Evolutionary conservation across 2,797 vertebrate species (phyloP).

Genomic region (Oreochromis mossambicus): DNA sequence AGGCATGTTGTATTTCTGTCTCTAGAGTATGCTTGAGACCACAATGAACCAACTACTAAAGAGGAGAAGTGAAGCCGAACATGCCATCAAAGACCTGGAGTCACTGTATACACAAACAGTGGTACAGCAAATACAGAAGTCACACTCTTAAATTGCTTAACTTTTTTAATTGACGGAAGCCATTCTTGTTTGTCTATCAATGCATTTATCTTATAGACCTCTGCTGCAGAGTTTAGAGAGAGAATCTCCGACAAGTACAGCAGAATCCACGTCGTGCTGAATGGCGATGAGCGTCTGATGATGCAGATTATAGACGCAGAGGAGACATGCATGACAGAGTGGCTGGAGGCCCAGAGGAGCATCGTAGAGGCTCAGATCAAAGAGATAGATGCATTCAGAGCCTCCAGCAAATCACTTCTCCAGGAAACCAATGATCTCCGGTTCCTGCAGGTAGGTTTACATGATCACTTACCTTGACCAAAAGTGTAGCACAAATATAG

Average conservation of each 20-base stretch:
- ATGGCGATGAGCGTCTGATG: slow-evolving; percentile 77
- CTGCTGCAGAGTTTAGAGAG: slow-evolving; percentile 61
- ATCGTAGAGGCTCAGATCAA: slow-evolving; percentile 59
- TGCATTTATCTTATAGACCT: slow-evolving; percentile 43
- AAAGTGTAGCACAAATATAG: not conserved
- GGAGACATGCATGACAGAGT: slow-evolving; percentile 62
- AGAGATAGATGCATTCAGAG: slow-evolving; percentile 63
- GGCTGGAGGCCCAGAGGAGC: slow-evolving; percentile 63
- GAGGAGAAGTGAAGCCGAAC: slow-evolving; percentile 63
- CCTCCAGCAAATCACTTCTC: slow-evolving; percentile 62
- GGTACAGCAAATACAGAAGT: slow-evolving; percentile 43
- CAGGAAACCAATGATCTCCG: slow-evolving; percentile 59
- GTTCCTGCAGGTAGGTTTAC: slow-evolving; percentile 60
- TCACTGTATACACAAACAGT: slow-evolving; percentile 64
- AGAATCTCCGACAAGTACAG: slow-evolving; percentile 73
- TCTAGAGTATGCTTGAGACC: slow-evolving; percentile 62
- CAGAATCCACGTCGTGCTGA: slow-evolving; percentile 67
- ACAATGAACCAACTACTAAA: slow-evolving; percentile 59
- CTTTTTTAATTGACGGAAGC: not conserved
- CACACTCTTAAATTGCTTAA: not conserved
- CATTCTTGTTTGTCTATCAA: not conserved
- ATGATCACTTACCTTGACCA: not conserved
- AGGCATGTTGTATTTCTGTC: slow-evolving; percentile 24
- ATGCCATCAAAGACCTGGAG: slow-evolving; percentile 66
- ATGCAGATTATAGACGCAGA: slow-evolving; percentile 75